Conservation (phyloP, 2,888 invertebrate species). For the Xestoiulus laeticollis region DNA sequence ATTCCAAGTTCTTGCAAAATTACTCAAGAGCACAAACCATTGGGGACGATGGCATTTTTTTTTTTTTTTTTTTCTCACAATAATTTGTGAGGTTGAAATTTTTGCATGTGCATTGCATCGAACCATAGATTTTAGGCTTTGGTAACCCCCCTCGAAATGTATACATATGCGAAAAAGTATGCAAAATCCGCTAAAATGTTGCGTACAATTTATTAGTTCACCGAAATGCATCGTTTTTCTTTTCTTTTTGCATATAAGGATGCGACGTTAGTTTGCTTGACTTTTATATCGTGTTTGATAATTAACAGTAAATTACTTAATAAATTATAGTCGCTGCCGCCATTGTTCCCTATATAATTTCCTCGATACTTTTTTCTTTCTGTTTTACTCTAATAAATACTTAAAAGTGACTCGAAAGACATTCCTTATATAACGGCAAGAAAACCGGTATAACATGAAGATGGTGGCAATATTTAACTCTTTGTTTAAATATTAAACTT, state of each 20-base stretch:
- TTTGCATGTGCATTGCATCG: neutral
- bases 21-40: neutral
- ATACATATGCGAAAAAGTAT: neutral
- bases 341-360: neutral
- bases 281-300: conserved; percentile 39
- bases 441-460: neutral
- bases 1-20: neutral
- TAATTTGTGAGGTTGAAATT: conserved; percentile 25
- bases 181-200: conserved; percentile 40
- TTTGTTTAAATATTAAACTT: no score
- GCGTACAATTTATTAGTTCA: conserved; percentile 38
- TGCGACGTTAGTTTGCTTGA: conserved; percentile 28
- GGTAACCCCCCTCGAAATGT: neutral
- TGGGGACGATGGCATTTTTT: conserved; percentile 21
- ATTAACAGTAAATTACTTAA: conserved; percentile 43
- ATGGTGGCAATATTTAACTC: neutral
- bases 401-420: conserved; percentile 13
- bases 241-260: neutral
- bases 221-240: conserved; percentile 38
- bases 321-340: neutral
- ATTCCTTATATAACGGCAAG: neutral
- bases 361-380: neutral
- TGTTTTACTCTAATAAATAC: neutral
- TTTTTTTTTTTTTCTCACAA: no score
- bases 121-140: conserved; percentile 1